Evolutionary conservation across 1,140 invertebrate species (phyloP).

Genomic region (Apocrypta bakeri): DNA sequence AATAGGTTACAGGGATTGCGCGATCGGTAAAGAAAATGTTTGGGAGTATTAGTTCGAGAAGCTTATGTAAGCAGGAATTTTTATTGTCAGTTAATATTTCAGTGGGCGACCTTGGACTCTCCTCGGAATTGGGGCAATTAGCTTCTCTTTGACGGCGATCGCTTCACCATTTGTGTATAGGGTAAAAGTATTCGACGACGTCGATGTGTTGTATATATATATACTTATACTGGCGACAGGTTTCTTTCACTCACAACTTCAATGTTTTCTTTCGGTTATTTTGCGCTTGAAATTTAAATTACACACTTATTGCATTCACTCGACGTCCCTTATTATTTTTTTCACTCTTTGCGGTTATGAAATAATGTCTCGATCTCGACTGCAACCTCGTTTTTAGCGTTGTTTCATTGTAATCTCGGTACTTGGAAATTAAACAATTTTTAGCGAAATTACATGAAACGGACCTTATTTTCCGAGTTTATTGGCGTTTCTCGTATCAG

Average conservation of each 20-base stretch:
- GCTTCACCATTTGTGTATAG: neutral
- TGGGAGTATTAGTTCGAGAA: neutral
- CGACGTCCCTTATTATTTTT: neutral
- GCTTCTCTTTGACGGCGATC: neutral
- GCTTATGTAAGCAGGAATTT: slow-evolving; percentile 32
- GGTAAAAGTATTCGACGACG: neutral
- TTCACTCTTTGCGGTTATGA: neutral
- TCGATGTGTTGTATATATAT: no score
- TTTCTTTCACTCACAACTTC: neutral
- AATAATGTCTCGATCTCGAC: neutral
- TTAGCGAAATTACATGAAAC: no score
- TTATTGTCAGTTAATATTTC: slow-evolving; percentile 37
- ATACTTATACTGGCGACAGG: neutral
- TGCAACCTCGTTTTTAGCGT: neutral
- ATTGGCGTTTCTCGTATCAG: no score
- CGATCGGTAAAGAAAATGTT: neutral
- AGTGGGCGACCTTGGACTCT: slow-evolving; percentile 3
- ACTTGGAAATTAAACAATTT: no score
- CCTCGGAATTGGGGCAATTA: slow-evolving; percentile 12
- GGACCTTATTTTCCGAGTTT: no score
- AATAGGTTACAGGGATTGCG: neutral
- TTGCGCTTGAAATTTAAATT: no score
- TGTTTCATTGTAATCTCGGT: no score
- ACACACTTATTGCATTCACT: no score
- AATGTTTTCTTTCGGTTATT: no score